Conservation (phyloP, 2,113 vertebrate genomes). For the Theropithecus gelada region DNA sequence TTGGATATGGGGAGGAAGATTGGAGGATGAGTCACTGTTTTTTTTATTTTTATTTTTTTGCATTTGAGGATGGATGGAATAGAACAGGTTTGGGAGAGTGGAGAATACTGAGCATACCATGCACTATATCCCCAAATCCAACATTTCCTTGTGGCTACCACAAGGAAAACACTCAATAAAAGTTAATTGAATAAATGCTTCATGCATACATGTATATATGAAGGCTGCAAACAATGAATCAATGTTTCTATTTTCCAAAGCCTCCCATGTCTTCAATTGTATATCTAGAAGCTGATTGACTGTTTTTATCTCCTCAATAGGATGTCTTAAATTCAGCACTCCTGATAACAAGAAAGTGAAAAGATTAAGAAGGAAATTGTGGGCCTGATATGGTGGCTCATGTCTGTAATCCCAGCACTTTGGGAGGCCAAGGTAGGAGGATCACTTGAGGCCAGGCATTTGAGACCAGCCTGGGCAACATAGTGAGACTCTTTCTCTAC, state of each 20-base stretch:
- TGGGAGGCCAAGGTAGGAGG: too few relatives aligned
- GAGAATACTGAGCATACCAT: background rate
- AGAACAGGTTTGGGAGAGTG: background rate
- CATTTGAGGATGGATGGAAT: background rate
- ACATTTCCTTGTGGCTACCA: too few relatives aligned
- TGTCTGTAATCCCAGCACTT: too few relatives aligned
- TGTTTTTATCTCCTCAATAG: background rate
- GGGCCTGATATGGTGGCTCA: too few relatives aligned
- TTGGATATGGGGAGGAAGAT: background rate
- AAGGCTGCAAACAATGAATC: background rate
- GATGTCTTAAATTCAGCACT: background rate
- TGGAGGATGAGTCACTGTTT: background rate
- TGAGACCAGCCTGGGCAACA: too few relatives aligned
- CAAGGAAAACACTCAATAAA: background rate
- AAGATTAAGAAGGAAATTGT: background rate
- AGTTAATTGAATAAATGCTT: background rate
- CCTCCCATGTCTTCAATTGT: background rate
- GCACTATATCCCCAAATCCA: rapidly evolving
- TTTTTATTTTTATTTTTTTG: background rate
- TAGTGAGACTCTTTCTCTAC: too few relatives aligned
- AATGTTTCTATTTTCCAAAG: background rate
- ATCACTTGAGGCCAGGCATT: too few relatives aligned
- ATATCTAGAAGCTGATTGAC: background rate
- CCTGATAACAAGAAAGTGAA: background rate
- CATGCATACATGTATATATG: background rate